Percentiles rank a stretch among this genome's conserved stretches.
Evolutionary conservation across 2,888 invertebrate genomes (phyloP).

Genomic region (Labia minor): DNA sequence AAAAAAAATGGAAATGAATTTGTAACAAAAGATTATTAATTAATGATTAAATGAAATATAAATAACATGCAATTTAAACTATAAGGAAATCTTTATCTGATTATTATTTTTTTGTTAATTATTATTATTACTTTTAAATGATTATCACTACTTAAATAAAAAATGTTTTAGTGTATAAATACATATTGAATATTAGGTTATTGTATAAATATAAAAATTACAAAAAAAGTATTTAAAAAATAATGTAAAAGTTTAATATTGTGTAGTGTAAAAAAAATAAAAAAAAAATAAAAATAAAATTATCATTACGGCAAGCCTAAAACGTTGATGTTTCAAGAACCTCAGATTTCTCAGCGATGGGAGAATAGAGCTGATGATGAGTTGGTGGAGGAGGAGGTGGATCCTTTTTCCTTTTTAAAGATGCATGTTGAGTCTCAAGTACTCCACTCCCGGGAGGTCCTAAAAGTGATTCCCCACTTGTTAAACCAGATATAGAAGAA

Average conservation of each 20-base stretch:
- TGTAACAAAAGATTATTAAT: background rate
- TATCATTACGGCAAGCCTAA: conserved; percentile 15
- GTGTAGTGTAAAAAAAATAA: background rate
- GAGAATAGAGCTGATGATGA: conserved; percentile 17
- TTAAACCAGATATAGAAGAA: background rate
- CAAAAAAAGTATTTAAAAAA: background rate
- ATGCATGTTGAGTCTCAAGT: conserved; percentile 40
- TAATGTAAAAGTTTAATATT: too few species aligned
- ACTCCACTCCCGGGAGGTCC: conserved; percentile 24
- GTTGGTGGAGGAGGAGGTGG: conserved; percentile 31
- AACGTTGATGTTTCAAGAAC: conserved; percentile 28
- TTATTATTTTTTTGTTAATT: conserved; percentile 9
- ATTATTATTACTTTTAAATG: conserved; percentile 13
- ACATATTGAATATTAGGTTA: too few species aligned
- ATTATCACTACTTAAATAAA: too few species aligned
- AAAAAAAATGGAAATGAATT: background rate
- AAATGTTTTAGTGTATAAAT: too few species aligned
- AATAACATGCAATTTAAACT: too few species aligned
- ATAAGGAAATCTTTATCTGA: too few species aligned
- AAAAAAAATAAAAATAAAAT: background rate
- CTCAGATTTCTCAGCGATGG: conserved; percentile 35
- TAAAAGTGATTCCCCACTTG: background rate
- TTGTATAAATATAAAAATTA: too few species aligned
- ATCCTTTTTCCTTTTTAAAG: conserved; percentile 39
- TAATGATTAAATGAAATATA: background rate